Evolutionary conservation across 2,113 vertebrate species (phyloP).

Genomic region (Bucco capensis): DNA sequence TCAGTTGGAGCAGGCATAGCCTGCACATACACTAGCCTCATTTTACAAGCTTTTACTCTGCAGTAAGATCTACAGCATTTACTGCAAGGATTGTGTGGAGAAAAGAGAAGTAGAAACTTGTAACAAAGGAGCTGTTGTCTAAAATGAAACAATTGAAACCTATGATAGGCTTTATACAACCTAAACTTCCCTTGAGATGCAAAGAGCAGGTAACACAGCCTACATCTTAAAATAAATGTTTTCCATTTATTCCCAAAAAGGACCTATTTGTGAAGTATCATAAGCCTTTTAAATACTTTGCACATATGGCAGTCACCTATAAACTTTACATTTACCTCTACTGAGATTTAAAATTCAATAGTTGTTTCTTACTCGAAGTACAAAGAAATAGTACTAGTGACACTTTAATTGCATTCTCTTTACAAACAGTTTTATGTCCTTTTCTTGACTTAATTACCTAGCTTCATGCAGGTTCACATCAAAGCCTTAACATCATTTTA

Average conservation of each 20-base stretch:
- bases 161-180: background rate
- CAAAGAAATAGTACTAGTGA: constrained; percentile 16
- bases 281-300: background rate
- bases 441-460: constrained; percentile 30
- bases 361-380: background rate
- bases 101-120: background rate
- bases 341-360: background rate
- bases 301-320: constrained; percentile 17
- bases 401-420: constrained; percentile 51
- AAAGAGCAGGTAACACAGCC: background rate
- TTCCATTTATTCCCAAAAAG: background rate
- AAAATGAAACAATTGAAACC: background rate
- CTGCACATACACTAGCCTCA: background rate
- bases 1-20: background rate
- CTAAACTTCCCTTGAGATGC: background rate
- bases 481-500: constrained; percentile 11
- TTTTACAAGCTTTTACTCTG: background rate
- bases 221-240: background rate
- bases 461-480: constrained; percentile 17
- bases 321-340: constrained; percentile 17
- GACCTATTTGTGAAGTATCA: background rate
- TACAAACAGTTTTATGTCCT: constrained; percentile 40
- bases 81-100: background rate
- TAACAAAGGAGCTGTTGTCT: background rate
- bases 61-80: background rate